Evolutionary conservation across 1,140 invertebrate species (phyloP), one percentile per base, ranked within the genome.

Genomic region (Calliopsis andreniformis): DNA sequence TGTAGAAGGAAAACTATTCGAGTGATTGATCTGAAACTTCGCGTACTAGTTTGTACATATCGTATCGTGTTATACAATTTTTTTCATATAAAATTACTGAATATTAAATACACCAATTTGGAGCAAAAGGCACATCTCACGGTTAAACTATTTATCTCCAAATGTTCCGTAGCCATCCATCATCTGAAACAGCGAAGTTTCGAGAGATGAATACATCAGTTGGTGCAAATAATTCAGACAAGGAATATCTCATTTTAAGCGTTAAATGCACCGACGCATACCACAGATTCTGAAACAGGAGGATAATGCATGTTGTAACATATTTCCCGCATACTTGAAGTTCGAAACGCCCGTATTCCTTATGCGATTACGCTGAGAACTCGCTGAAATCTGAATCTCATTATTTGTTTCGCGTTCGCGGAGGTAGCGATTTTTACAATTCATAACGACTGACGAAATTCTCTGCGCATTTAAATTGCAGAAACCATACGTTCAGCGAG

Each of bases 191-290:
- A 3, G 66, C 30, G 35, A 56, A 45, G 58, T 43, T 56, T 43
- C 4, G 18, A 1, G 16, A n/a, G 56, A 71, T 62, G 45, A 62
- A 51, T 35, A 51, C 42, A 55, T 70, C 68, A 62, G 56, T 51
- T 30, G 23, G 5, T 35, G 20, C 1, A 25, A 30, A 6, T 62
- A 71, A 32, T 39, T 51, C 43, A 61, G 68, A 62, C 68, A 71
- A 30, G 43, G 20, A 62, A 14, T 20, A 71, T 49, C 43, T 62
- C 43, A 39, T 71, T 71, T 62, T 39, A 23, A 49, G 68, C 42
- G 62, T 71, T 62, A 71, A 71, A 25, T 62, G 23, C 39, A 23
- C 35, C 35, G 42, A 14, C 30, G 47, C 43, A 25, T 71, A 23
- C 56, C 32, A n/a, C 16, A n/a, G 55, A 61, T 61, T 42, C 49